Evolutionary conservation across 2,113 vertebrate genomes (phyloP).

Genomic region (Triplophysa dalaica): DNA sequence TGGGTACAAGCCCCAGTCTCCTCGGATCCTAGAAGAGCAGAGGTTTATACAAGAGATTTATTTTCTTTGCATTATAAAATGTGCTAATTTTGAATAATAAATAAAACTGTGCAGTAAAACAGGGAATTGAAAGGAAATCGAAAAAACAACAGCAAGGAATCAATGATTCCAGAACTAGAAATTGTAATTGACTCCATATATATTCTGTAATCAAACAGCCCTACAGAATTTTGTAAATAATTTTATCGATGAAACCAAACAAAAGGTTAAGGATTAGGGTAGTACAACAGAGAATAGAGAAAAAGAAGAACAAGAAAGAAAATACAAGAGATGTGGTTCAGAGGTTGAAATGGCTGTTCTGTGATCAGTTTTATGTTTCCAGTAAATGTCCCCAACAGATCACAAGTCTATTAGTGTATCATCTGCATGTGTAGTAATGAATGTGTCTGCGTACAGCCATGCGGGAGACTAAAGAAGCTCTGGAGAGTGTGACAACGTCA

Average conservation of each 20-base stretch:
- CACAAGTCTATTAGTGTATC: background rate
- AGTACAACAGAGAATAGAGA: too few relatives aligned
- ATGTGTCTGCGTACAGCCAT: constrained; percentile 75
- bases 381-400: background rate
- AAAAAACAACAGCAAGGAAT: too few relatives aligned
- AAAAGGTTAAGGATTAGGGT: too few relatives aligned
- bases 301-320: background rate
- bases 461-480: constrained; percentile 80
- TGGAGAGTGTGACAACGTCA: constrained; percentile 78
- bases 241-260: too few relatives aligned
- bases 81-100: too few relatives aligned
- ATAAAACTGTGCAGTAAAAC: too few relatives aligned
- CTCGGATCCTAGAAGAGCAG: background rate
- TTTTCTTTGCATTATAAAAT: too few relatives aligned
- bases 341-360: background rate
- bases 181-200: too few relatives aligned
- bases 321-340: background rate
- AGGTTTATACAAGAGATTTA: background rate
- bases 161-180: too few relatives aligned
- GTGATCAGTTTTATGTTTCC: constrained; percentile 11
- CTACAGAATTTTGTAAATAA: too few relatives aligned
- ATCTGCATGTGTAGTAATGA: background rate
- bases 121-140: too few relatives aligned
- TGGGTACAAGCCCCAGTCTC: background rate
- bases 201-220: too few relatives aligned